A percentile compares a stretch with the other conserved stretches of the same genome.
Evolutionary conservation across 2,113 vertebrate species (phyloP).

Genomic region (Dendropsophus ebraccatus): DNA sequence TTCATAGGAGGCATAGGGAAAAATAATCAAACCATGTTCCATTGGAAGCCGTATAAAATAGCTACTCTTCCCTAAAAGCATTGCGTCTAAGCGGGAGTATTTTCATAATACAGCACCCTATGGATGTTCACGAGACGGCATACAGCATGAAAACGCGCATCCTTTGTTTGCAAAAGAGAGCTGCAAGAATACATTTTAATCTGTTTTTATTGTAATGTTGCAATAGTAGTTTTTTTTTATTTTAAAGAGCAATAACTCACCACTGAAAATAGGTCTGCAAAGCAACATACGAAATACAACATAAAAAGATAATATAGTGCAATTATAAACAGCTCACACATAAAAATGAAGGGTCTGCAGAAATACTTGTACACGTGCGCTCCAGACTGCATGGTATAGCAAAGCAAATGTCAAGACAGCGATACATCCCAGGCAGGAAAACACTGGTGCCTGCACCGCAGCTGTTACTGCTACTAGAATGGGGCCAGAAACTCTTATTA

Average conservation of each 20-base stretch:
- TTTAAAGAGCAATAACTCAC: background rate
- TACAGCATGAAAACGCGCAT: background rate
- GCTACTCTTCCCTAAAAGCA: background rate
- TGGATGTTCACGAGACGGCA: background rate
- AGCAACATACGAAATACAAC: background rate
- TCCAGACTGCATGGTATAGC: background rate
- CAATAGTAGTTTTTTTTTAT: background rate
- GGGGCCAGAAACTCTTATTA: conserved; percentile 70
- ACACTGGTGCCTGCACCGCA: conserved; percentile 62
- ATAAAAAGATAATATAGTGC: background rate
- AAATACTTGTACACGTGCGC: background rate
- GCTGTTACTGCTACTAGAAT: conserved; percentile 60
- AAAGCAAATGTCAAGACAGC: conserved; percentile 64
- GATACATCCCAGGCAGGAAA: conserved; percentile 64
- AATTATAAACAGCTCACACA: background rate
- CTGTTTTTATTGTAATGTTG: background rate
- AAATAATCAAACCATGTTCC: background rate
- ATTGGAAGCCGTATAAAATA: background rate
- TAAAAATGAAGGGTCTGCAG: background rate
- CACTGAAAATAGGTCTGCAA: background rate
- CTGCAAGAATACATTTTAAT: background rate
- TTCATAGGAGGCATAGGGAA: background rate
- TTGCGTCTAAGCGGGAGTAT: background rate
- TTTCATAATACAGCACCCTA: background rate
- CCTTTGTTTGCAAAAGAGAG: background rate